These are phyloP conservation scores for Enteromius treurensis DNA, from an alignment of 2,797 vertebrate species.

Conservation along the genomic window DNA sequence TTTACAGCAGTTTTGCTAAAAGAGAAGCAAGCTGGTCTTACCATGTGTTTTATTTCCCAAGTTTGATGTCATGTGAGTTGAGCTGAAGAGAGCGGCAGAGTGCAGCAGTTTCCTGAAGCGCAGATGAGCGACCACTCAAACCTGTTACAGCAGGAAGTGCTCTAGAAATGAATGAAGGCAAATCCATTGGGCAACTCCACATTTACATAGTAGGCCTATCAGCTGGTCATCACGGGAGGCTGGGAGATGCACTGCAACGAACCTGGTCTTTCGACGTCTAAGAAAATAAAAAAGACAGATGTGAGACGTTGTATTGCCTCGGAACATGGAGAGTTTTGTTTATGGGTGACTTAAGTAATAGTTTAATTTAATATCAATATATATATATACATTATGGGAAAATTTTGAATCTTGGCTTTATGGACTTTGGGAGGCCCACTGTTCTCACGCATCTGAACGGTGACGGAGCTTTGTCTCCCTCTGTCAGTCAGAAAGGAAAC, in stretches of 20 bases:
- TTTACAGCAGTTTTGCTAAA: background rate
- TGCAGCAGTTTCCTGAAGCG: constrained; percentile 17
- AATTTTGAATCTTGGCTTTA: too few species aligned
- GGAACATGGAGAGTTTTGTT: background rate
- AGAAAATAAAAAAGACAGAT: background rate
- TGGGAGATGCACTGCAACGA: background rate
- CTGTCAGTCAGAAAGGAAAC: constrained; percentile 12
- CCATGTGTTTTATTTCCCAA: constrained; percentile 51
- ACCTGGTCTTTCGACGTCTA: background rate
- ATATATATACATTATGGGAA: too few species aligned
- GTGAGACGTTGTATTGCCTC: background rate
- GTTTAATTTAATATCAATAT: background rate
- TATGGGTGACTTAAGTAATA: too few species aligned
- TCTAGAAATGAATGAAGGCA: constrained; percentile 5
- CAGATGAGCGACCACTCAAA: background rate
- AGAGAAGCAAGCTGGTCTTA: constrained; percentile 30
- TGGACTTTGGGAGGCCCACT: background rate
- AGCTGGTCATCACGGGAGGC: background rate
- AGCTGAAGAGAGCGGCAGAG: background rate
- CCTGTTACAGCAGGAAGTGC: constrained; percentile 29
- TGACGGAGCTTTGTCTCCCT: constrained; percentile 41
- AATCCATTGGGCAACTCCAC: background rate
- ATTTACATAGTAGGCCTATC: constrained; percentile 3
- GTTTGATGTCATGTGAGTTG: constrained; percentile 20
- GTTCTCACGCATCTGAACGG: too few species aligned